Evolutionary conservation across 2,888 invertebrate species (phyloP), one percentile per base, ranked within the genome.

Genomic region (Dicranocentrus wangi): DNA sequence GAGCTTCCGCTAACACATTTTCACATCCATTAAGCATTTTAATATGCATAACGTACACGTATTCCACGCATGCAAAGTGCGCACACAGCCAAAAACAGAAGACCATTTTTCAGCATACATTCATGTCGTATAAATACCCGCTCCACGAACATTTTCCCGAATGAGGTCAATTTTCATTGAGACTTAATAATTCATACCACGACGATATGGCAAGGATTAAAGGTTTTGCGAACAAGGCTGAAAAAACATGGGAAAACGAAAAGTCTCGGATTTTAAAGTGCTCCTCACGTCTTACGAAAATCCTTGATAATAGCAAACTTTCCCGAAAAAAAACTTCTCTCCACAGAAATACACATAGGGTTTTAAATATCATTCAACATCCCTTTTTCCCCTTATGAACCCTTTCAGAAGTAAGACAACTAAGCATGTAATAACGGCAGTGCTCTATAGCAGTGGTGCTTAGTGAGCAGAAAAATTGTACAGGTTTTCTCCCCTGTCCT

Each of bases 381-480:
- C 32, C 32, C 32, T 32, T 32, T 10, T 10, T 10, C 32, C 10
- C 32, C 32, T 7, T 7, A 7, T 3, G 10, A 32, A 10, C 3
- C 32, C 32, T 32, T 32, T 32, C 10, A 32, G 3, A 39, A 32
- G 17, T 32, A 28, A 25, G 39, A 27, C 47, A 72, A 47, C 47
- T 27, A 61, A 55, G 55, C 39, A 55, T 70, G 70, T 60, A 71
- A 58, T 71, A 42, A 43, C 58, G 25, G 32, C n/a, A n/a, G n/a
- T n/a, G n/a, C n/a, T n/a, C n/a, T n/a, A 43, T 43, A n/a, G 43
- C n/a, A 43, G 43, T n/a, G 17, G 69, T 55, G 55, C 55, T 55
- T 55, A 32, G 39, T 39, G 55, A 69, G 27, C n/a, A 23, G 21
- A 32, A 42, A 21, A 42, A 28, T 1, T 8, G 19, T 19, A 8